Evolutionary conservation across 2,113 vertebrate genomes (phyloP).

Genomic region (Eclectus roratus): DNA sequence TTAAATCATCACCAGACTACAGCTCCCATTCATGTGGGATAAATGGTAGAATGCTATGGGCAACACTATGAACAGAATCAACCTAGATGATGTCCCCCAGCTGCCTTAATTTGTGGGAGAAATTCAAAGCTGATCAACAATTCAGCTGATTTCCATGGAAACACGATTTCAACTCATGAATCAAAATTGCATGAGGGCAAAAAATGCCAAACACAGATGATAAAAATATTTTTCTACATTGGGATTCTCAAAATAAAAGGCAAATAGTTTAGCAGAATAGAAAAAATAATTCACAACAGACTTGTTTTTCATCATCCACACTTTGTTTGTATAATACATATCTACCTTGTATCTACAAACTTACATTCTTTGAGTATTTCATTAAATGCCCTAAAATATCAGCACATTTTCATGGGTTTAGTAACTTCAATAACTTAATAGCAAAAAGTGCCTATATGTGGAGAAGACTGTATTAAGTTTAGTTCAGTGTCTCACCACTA

Average conservation of each 20-base stretch:
- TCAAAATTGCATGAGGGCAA: neutral
- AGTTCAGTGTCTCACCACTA: neutral
- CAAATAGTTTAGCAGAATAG: neutral
- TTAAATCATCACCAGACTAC: neutral
- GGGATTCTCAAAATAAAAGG: neutral
- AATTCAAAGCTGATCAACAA: conserved; percentile 26
- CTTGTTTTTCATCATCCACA: neutral
- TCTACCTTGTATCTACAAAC: neutral
- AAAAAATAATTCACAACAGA: neutral
- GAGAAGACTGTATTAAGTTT: neutral
- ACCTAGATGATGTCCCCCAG: neutral
- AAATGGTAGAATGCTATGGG: neutral
- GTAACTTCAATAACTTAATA: neutral
- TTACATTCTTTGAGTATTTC: neutral
- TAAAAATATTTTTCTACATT: neutral
- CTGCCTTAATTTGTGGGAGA: neutral
- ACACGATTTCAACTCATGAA: conserved; percentile 30
- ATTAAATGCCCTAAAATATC: neutral
- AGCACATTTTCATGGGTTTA: neutral
- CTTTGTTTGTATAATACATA: neutral
- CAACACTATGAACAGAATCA: neutral
- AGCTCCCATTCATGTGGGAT: neutral
- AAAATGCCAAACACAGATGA: neutral
- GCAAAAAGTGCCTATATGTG: neutral
- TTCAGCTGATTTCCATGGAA: conserved; percentile 31